Evolutionary conservation across 1,140 invertebrate genomes (phyloP), one percentile per base, ranked within the genome.

Genomic region (Lucilia sericata): DNA sequence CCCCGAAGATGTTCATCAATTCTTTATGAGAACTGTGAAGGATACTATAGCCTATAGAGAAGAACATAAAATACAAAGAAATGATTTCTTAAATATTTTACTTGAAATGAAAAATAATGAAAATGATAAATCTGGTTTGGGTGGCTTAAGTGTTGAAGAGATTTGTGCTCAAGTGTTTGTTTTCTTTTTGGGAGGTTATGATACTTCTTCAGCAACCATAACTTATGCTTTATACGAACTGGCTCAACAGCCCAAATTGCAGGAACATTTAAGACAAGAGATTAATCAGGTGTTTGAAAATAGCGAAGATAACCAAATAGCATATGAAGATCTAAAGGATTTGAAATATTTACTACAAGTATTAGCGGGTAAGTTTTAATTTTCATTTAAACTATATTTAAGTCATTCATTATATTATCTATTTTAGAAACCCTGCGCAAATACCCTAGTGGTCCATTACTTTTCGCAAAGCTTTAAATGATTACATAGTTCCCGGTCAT

Each of bases 141-240:
- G 83, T n/a, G 83, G 84, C 10, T 84, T 89, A 1, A 86, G 86
- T 0, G 17, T 87, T 2, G 84, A 89, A 7, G 90, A 92, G 82
- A 87, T 92, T 21, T 85, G 87, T 0, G 86, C 89, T 4, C 91
- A 92, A 9, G 89, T 89, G 0, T 92, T 91, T 19, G 78, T 88
- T 3, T 92, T 92, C 82, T 92, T 94, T 86, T 83, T 94, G 10
- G 94, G 94, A 34, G 94, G 94, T 34, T 95, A 93, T 86, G 95
- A 96, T 78, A 94, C 94, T 0, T 93, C 94, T 2, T 92, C 94
- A 10, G 92, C 92, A 1, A 92, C 92, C 0, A 87, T 95, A 75
- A 86, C 90, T 2, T 94, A 92, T 84, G 87, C 91, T 0, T 85
- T 94, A 0, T 93, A 93, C 86, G 92, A 94, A 85, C 87, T 96